Percentiles rank a stretch among this genome's conserved stretches.
Conservation (phyloP, 2,113 vertebrate genomes). For the Cheirogaleus medius region DNA sequence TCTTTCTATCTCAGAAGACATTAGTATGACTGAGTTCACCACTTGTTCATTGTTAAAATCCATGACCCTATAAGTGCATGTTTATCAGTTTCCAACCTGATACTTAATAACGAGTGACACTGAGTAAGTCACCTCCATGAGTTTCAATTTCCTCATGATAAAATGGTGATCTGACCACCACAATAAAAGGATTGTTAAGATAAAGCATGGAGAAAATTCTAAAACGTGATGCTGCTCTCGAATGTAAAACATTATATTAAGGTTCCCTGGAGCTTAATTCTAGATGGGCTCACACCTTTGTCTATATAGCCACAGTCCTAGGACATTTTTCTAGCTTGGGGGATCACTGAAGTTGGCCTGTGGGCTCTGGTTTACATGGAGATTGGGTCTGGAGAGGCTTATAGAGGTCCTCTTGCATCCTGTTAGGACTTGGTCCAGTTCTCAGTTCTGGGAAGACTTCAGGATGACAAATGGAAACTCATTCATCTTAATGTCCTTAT, state of each 20-base stretch:
- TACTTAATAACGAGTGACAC: background rate
- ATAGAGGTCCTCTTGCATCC: background rate
- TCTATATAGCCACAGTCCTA: background rate
- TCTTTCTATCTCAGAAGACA: slow-evolving; percentile 14
- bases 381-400: background rate
- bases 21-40: background rate
- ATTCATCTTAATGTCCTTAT: slow-evolving; percentile 28
- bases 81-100: background rate
- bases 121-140: background rate
- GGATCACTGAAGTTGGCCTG: background rate
- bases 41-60: background rate
- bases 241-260: background rate
- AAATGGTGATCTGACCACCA: background rate
- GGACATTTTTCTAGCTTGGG: background rate
- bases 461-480: slow-evolving; percentile 44
- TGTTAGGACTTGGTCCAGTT: slow-evolving; percentile 1
- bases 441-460: slow-evolving; percentile 38
- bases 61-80: background rate
- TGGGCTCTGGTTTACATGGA: background rate
- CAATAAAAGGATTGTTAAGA: background rate
- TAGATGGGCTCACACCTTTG: background rate
- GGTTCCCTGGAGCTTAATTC: background rate
- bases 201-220: background rate
- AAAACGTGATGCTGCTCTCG: background rate
- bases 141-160: background rate